phyloP scores from a whole-genome alignment of 2,888 invertebrate genomes.

The Diaperis boleti region DNA sequence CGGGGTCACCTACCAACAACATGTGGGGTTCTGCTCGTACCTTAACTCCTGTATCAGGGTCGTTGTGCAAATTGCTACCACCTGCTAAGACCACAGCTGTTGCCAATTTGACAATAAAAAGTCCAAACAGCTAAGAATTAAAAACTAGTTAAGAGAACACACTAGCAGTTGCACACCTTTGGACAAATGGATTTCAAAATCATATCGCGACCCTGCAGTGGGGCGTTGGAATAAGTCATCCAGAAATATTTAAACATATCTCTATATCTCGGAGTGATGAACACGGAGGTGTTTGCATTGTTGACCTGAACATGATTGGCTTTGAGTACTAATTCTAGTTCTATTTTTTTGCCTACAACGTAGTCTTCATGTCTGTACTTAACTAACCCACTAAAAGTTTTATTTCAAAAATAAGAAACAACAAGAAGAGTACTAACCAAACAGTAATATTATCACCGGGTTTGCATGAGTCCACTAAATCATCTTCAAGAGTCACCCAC shows the following conservation, averaged over 20 bases:
- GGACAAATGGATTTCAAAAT: slow-evolving; percentile 87
- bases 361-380: slow-evolving; percentile 81
- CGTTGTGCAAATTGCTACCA: slow-evolving; percentile 68
- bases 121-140: slow-evolving; percentile 81
- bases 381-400: slow-evolving; percentile 77
- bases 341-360: slow-evolving; percentile 71
- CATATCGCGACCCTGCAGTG: slow-evolving; percentile 78
- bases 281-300: slow-evolving; percentile 67
- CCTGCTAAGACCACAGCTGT: slow-evolving; percentile 76
- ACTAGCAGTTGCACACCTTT: slow-evolving; percentile 69
- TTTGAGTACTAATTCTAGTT: slow-evolving; percentile 78
- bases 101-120: slow-evolving; percentile 89
- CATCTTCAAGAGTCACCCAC: slow-evolving; percentile 85
- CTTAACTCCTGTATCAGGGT: slow-evolving; percentile 58
- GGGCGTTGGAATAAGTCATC: slow-evolving; percentile 15
- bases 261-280: no score
- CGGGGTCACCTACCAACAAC: slow-evolving; percentile 88
- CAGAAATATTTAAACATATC: slow-evolving; percentile 68
- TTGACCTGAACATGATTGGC: slow-evolving; percentile 80
- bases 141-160: background rate
- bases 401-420: slow-evolving; percentile 1
- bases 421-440: slow-evolving; percentile 69
- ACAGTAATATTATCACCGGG: slow-evolving; percentile 90
- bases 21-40: slow-evolving; percentile 87
- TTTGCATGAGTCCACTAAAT: slow-evolving; percentile 87